Evolutionary conservation across 2,113 vertebrate genomes (phyloP), one percentile per base, ranked within the genome.

Genomic region (Microcebus griseorufus): DNA sequence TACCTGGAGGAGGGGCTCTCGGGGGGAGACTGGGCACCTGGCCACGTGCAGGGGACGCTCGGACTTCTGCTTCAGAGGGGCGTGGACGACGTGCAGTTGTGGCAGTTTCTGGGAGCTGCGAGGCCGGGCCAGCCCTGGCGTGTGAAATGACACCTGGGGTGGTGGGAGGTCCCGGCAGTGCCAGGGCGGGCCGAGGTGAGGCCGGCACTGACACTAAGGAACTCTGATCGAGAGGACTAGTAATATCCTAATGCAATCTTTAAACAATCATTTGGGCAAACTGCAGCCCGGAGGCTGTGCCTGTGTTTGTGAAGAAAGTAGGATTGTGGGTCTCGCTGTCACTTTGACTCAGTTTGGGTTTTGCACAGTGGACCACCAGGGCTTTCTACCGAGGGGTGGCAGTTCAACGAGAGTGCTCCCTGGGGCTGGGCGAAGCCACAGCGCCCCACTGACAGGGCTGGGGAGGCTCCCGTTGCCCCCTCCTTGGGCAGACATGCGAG

Each of bases 41-140:
- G 42, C 29, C 4, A 2, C 4, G 4, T 60, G 12, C 22, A 0
- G 2, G 22, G 72, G 81, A 2, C 6, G 2, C 53, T 39, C 80
- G 9, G 12, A 53, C 45, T 58, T 17, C 25, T 9, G 29, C 37
- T 32, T 39, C 2, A 10, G 90, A 23, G 60, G 82, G 27, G 23
- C 0, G 0, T 0, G 25, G n/a, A 1, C 17, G 32, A 11, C 9
- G 0, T 29, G 23, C 12, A 0, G 37, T 1, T 12, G 3, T 9
- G 8, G 75, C 34, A 53, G 20, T 22, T 62, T 34, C 42, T 55
- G n/a, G 65, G n/a, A 37, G 12, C 45, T 2, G 0, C 34, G 5
- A 32, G 29, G 53, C 18, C 37, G 29, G n/a, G 60, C 45, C 5
- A 39, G n/a, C 29, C n/a, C 12, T 6, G 6, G 27, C 6, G 10